Percentiles rank a stretch among this genome's conserved stretches.
Conservation (phyloP, 2,888 invertebrate genomes). For the Eilema depressum region DNA sequence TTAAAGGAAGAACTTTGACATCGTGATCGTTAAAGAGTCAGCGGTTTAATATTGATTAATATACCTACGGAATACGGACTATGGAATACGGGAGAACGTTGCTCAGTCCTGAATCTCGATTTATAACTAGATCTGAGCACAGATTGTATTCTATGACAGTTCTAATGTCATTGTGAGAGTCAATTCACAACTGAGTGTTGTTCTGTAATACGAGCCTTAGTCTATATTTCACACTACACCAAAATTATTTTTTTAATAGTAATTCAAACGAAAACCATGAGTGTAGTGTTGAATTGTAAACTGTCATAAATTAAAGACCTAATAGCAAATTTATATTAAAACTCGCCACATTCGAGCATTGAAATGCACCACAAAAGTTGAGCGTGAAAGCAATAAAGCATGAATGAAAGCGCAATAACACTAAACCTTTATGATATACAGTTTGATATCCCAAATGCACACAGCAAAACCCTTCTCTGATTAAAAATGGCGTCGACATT, state of each 20-base stretch:
- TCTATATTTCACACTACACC: too few relatives aligned
- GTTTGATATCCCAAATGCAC: conserved; percentile 43
- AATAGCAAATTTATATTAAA: conserved; percentile 23
- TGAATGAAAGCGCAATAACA: conserved; percentile 34
- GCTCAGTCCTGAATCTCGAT: too few relatives aligned
- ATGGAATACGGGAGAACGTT: too few relatives aligned
- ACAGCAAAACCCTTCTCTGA: conserved; percentile 48
- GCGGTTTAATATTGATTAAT: too few relatives aligned
- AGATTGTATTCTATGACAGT: too few relatives aligned
- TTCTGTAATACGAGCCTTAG: too few relatives aligned
- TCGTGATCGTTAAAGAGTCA: too few relatives aligned
- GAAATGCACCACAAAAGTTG: conserved; percentile 39
- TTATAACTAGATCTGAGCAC: too few relatives aligned
- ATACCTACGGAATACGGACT: too few relatives aligned
- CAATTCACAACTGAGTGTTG: too few relatives aligned
- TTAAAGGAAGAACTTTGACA: too few relatives aligned
- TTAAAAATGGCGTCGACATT: conserved; percentile 52
- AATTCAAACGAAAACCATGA: neutral
- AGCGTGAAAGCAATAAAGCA: conserved; percentile 32
- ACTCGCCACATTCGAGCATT: conserved; percentile 21
- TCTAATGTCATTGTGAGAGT: too few relatives aligned
- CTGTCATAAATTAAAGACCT: conserved; percentile 11
- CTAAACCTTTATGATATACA: conserved; percentile 48
- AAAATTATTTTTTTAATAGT: neutral
- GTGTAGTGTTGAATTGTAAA: neutral